phyloP scores from a whole-genome alignment of 2,888 invertebrate species.

The Pterostichus madidus region DNA sequence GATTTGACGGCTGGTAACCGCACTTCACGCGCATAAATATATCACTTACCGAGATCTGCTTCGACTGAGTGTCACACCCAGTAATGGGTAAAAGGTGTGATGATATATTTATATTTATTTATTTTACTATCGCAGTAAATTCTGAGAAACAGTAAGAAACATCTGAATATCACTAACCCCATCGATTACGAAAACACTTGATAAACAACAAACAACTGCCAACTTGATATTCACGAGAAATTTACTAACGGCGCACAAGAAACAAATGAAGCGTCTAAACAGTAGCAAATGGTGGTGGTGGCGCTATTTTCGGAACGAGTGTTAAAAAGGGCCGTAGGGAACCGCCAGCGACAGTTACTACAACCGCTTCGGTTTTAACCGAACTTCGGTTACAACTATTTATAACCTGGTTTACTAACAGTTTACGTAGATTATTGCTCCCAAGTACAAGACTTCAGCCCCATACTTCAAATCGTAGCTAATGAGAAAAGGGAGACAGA shows the following conservation, averaged over 20 bases:
- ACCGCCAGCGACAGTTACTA: not conserved
- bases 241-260: conserved; percentile 27
- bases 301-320: conserved; percentile 44
- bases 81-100: too few relatives aligned
- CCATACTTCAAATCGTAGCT: not conserved
- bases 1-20: too few relatives aligned
- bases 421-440: conserved; percentile 31
- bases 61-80: too few relatives aligned
- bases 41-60: too few relatives aligned
- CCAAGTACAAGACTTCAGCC: not conserved
- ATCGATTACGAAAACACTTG: conserved; percentile 6
- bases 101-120: too few relatives aligned
- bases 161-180: not conserved
- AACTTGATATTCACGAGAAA: conserved; percentile 14
- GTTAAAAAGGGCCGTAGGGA: conserved; percentile 53
- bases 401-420: conserved; percentile 37
- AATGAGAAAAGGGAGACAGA: too few relatives aligned
- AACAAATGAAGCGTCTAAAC: conserved; percentile 57
- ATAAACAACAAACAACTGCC: conserved; percentile 38
- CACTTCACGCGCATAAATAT: too few relatives aligned
- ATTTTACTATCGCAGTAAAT: too few relatives aligned
- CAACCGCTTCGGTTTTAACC: conserved; percentile 12
- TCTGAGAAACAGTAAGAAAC: too few relatives aligned
- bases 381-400: conserved; percentile 48
- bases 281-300: conserved; percentile 27